These are phyloP conservation scores for Sinocyclocheilus anophthalmus DNA, from an alignment of 2,113 vertebrate species.

Conservation along the genomic window DNA sequence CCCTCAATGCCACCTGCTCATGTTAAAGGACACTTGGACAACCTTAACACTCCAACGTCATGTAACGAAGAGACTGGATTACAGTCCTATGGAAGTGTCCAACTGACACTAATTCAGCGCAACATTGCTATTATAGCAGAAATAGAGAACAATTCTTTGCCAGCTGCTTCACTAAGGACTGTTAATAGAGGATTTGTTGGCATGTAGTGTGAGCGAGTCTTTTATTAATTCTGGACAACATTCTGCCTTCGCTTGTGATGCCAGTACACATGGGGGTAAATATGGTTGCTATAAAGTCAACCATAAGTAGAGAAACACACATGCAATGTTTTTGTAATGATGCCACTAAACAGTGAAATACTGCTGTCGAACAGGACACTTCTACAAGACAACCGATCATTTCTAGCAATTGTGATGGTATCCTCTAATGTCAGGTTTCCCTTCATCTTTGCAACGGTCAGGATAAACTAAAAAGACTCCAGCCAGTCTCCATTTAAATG, in stretches of 20 bases:
- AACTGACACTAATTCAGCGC: not conserved
- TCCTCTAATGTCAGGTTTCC: not conserved
- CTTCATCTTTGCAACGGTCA: not conserved
- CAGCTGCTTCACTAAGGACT: not conserved
- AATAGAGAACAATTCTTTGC: not conserved
- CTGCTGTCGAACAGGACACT: not conserved
- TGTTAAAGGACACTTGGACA: constrained; percentile 1
- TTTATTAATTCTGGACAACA: not conserved
- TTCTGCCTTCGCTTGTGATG: not conserved
- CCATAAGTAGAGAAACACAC: not conserved
- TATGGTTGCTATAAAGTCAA: not conserved
- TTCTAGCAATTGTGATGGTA: not conserved
- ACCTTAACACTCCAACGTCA: not conserved
- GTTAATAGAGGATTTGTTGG: not conserved
- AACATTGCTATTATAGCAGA: not conserved
- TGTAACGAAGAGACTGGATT: not conserved
- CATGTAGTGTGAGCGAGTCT: not conserved
- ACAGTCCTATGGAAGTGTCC: not conserved
- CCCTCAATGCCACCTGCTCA: not conserved
- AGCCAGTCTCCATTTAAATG: not conserved
- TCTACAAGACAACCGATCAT: not conserved
- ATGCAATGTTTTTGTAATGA: not conserved
- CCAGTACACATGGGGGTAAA: not conserved
- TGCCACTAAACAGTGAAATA: not conserved
- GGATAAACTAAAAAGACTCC: not conserved